Evolutionary conservation across 2,113 vertebrate species (phyloP), one percentile per base, ranked within the genome.

Genomic region (Alouatta palliata): DNA sequence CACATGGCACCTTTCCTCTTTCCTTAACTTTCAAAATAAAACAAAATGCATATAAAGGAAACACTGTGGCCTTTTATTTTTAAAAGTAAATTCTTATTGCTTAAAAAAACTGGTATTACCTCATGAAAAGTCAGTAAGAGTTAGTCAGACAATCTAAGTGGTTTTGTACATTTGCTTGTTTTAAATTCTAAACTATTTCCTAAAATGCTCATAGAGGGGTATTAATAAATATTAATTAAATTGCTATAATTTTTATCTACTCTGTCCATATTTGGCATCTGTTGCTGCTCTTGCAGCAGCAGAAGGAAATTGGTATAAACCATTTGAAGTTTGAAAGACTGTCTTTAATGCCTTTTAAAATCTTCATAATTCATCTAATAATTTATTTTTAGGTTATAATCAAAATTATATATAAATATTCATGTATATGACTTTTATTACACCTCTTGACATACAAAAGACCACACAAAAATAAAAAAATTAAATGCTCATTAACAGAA

Each of bases 341-440:
- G 2, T 82, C 90, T 3, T 64, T 64, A 37, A 96, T 64, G 16
- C 35, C 19, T 90, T 91, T 58, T 90, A 95, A 87, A 93, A 37
- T 52, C 8, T 37, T 75, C 21, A 35, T 10, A 95, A 81, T 90
- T 76, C 10, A 95, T 61, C 13, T 61, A 90, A 92, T 14, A 89
- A 90, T 92, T 95, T 83, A 90, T 95, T 19, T 71, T 95, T 85
- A 73, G 16, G 8, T 95, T 49, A 77, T 56, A 90, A 91, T 91
- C 56, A 89, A 96, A 93, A 84, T 80, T 61, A 80, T 14, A 66
- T 54, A 27, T 1, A 89, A 86, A 79, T 61, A 96, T 61, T 96
- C 77, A 96, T 86, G 19, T 73, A 58, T 1, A 77, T 16, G 8
- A 52, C 2, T 9, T 91, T 91, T 47, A 85, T 95, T 88, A 49